Evolutionary conservation across 2,113 vertebrate species (phyloP).

Genomic region (Coturnix japonica): DNA sequence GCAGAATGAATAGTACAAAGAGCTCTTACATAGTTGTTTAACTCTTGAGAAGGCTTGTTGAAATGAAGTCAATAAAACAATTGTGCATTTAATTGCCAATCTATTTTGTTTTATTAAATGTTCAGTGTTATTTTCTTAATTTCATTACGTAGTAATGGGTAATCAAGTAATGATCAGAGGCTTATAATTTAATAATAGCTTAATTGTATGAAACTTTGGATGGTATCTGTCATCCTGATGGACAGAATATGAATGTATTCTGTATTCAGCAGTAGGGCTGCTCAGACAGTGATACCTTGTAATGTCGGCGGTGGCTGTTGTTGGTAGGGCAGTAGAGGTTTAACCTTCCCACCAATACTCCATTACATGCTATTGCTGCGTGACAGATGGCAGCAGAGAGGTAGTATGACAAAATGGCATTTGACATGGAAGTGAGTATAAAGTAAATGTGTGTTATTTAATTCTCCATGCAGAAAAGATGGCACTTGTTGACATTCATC

Average conservation of each 20-base stretch:
- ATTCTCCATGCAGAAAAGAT: not conserved
- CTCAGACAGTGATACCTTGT: not conserved
- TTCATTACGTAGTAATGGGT: conserved; percentile 28
- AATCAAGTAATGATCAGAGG: conserved; percentile 18
- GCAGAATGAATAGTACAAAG: not conserved
- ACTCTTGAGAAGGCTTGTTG: not conserved
- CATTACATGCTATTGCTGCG: not conserved
- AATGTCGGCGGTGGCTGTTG: not conserved
- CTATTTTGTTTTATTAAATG: conserved; percentile 54
- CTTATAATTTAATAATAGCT: not conserved
- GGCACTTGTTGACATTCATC: not conserved
- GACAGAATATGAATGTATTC: not conserved
- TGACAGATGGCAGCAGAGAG: not conserved
- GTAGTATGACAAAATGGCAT: not conserved
- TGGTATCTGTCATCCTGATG: not conserved
- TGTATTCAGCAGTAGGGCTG: not conserved
- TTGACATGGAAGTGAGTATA: not conserved
- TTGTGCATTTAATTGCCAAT: conserved; percentile 15
- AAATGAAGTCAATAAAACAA: conserved; percentile 39
- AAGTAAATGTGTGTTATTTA: not conserved
- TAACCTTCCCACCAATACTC: not conserved
- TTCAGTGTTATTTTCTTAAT: conserved; percentile 29
- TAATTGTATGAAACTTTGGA: not conserved
- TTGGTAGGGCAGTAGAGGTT: not conserved
- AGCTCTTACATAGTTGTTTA: not conserved